phyloP scores from a whole-genome alignment of 1,140 invertebrate species.

The Battus philenor region DNA sequence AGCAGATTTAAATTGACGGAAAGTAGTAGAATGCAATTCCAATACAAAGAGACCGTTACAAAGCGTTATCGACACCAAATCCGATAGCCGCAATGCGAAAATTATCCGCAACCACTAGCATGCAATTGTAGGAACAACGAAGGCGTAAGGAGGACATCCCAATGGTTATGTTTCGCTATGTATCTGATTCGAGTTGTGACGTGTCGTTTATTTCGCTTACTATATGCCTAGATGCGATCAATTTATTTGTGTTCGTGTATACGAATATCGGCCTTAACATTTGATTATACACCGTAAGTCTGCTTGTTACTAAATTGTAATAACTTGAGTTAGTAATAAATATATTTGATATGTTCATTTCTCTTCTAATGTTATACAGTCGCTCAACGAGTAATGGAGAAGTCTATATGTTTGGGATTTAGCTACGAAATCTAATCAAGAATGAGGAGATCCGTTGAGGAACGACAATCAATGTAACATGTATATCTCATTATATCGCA shows the following conservation, averaged over 20 bases:
- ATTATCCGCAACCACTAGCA: slow-evolving; percentile 46
- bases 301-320: background rate
- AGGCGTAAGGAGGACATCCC: slow-evolving; percentile 58
- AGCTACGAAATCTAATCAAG: no score
- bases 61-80: slow-evolving; percentile 57
- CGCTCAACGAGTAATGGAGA: no score
- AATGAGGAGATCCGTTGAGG: no score
- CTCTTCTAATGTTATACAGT: no score
- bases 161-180: slow-evolving; percentile 66
- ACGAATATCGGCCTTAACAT: slow-evolving; percentile 8
- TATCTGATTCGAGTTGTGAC: slow-evolving; percentile 67
- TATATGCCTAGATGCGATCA: slow-evolving; percentile 49
- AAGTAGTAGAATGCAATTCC: slow-evolving; percentile 48
- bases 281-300: slow-evolving; percentile 1
- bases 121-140: slow-evolving; percentile 39
- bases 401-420: no score
- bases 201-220: slow-evolving; percentile 61
- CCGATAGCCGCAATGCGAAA: slow-evolving; percentile 61
- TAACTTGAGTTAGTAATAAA: slow-evolving; percentile 2
- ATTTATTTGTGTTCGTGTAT: slow-evolving; percentile 35
- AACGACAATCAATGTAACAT: no score
- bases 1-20: no score
- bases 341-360: no score
- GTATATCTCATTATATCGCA: no score
- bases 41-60: slow-evolving; percentile 59